Evolutionary conservation across 2,797 vertebrate genomes (phyloP).

Genomic region (Phrynocephalus forsythii): DNA sequence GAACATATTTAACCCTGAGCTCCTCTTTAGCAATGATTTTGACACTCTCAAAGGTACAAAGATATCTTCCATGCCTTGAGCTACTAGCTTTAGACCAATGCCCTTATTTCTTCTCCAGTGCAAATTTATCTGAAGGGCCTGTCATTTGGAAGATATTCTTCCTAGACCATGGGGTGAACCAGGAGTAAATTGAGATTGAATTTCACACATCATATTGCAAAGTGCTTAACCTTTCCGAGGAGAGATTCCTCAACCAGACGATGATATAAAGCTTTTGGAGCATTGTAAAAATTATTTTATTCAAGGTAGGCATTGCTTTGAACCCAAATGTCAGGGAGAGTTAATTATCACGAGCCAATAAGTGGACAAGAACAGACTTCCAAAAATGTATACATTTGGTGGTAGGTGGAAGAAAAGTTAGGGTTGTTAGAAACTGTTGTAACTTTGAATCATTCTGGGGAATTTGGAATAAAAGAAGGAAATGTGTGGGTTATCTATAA

Average conservation of each 20-base stretch:
- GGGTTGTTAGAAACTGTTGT: neutral
- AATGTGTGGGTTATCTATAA: neutral
- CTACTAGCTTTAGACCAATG: neutral
- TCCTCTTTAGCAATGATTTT: conserved; percentile 22
- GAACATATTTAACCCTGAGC: conserved; percentile 1
- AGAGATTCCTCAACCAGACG: conserved; percentile 14
- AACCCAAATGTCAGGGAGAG: conserved; percentile 20
- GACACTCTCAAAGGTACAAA: neutral
- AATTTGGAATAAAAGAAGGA: neutral
- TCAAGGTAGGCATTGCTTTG: conserved; percentile 7
- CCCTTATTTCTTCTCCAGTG: neutral
- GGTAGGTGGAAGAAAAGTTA: neutral
- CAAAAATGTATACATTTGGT: neutral
- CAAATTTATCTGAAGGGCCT: conserved; percentile 24
- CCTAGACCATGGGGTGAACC: conserved; percentile 13
- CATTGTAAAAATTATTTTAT: conserved; percentile 7
- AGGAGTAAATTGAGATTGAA: conserved; percentile 25
- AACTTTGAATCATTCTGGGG: neutral
- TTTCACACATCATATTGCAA: conserved; percentile 36
- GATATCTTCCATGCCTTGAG: neutral
- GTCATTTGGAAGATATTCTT: conserved; percentile 30
- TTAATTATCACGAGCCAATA: conserved; percentile 28
- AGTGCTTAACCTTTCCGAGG: conserved; percentile 32
- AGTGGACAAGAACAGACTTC: conserved; percentile 4
- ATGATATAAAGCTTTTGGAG: conserved; percentile 22